Conservation (phyloP, 1,140 invertebrate genomes). For the Andricus grossulariae region DNA sequence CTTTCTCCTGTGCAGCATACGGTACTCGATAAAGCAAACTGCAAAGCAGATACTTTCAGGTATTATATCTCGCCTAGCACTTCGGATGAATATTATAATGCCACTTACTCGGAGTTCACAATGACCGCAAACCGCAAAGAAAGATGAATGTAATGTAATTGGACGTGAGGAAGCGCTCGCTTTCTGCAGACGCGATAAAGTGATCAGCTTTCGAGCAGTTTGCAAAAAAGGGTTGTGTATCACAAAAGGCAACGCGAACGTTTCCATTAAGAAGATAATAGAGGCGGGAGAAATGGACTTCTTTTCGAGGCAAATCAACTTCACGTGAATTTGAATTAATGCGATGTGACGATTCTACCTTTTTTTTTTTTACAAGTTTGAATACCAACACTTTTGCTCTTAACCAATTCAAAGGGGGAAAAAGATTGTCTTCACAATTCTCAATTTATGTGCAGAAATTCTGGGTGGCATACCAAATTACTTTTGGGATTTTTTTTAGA, state of each 20-base stretch:
- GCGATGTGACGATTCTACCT: too few species aligned
- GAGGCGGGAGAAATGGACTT: background rate
- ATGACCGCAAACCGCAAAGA: conserved; percentile 23
- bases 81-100: conserved; percentile 3
- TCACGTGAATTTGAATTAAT: background rate
- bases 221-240: conserved; percentile 9
- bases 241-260: conserved; percentile 17
- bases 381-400: too few species aligned
- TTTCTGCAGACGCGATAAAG: conserved; percentile 13
- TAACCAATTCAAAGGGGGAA: too few species aligned
- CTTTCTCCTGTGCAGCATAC: background rate
- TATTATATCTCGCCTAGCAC: conserved; percentile 16
- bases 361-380: too few species aligned
- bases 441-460: too few species aligned
- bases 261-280: conserved; percentile 10
- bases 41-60: conserved; percentile 3
- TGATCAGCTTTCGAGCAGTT: conserved; percentile 13
- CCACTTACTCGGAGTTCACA: conserved; percentile 1
- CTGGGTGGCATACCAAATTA: too few species aligned
- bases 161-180: conserved; percentile 1
- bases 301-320: background rate
- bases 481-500: too few species aligned
- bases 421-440: too few species aligned
- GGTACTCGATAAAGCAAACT: background rate
- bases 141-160: conserved; percentile 28